Evolutionary conservation across 1,140 invertebrate genomes (phyloP).

Genomic region (Pinna nobilis): DNA sequence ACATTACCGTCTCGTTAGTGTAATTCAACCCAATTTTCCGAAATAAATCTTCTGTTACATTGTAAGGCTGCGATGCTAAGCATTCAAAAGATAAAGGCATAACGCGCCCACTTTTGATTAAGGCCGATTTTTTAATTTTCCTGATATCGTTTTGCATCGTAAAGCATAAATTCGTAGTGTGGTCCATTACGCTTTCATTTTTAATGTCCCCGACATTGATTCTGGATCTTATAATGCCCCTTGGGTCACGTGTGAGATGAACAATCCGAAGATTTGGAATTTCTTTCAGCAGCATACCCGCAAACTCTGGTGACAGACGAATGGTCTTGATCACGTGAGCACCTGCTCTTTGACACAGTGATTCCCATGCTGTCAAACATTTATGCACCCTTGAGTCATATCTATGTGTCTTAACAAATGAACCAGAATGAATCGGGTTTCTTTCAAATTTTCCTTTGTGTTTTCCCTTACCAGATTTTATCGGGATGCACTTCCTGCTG

Average conservation of each 20-base stretch:
- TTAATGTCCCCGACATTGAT: constrained; percentile 2
- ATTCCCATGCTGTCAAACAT: constrained; percentile 17
- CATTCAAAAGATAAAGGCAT: constrained; percentile 13
- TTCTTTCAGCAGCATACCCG: background rate
- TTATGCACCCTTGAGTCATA: constrained; percentile 2
- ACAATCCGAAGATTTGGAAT: constrained; percentile 26
- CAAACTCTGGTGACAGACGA: constrained; percentile 15
- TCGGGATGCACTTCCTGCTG: constrained; percentile 9
- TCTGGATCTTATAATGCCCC: constrained; percentile 32
- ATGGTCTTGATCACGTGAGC: constrained; percentile 27
- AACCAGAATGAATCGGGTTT: background rate
- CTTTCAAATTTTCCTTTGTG: background rate
- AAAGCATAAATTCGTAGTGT: constrained; percentile 8
- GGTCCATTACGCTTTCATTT: background rate
- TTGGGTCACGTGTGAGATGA: constrained; percentile 31
- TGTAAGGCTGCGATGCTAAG: background rate
- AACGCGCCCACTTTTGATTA: background rate
- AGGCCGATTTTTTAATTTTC: background rate
- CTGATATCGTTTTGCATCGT: constrained; percentile 5
- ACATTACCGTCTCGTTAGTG: constrained; percentile 12
- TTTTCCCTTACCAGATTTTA: background rate
- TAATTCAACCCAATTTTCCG: background rate
- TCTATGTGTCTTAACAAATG: no score
- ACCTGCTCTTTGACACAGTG: constrained; percentile 3
- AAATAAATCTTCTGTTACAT: constrained; percentile 3